Evolutionary conservation across 1,140 invertebrate species (phyloP).

Genomic region (Scaptodrosophila lebanonensis): DNA sequence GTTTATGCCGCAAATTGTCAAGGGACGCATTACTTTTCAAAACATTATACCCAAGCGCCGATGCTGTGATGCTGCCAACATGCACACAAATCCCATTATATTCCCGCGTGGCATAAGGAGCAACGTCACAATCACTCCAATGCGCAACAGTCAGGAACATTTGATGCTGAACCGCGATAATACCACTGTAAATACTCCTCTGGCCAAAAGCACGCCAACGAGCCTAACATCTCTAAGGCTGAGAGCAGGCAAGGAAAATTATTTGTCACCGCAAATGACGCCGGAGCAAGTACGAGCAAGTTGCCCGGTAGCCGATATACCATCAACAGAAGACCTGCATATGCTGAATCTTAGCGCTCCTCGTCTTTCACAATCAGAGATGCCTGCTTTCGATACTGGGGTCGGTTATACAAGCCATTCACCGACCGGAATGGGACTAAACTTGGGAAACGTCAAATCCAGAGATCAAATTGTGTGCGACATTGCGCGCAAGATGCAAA

Average conservation of each 20-base stretch:
- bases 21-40: slow-evolving; percentile 50
- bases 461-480: background rate
- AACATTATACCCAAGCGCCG: slow-evolving; percentile 57
- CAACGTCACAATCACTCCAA: background rate
- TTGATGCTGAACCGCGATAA: background rate
- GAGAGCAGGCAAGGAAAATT: slow-evolving; percentile 33
- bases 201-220: slow-evolving; percentile 40
- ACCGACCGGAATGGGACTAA: too few relatives aligned
- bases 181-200: slow-evolving; percentile 11
- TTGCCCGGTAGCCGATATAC: too few relatives aligned
- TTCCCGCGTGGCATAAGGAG: slow-evolving; percentile 3
- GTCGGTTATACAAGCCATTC: slow-evolving; percentile 4
- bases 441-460: too few relatives aligned
- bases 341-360: background rate
- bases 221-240: background rate
- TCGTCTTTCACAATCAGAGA: background rate
- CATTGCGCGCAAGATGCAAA: slow-evolving; percentile 21
- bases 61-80: slow-evolving; percentile 42
- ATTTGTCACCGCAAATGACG: slow-evolving; percentile 7
- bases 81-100: slow-evolving; percentile 1
- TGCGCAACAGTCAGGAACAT: background rate
- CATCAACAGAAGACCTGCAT: background rate
- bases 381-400: background rate
- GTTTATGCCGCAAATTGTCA: slow-evolving; percentile 59
- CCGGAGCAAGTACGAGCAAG: slow-evolving; percentile 26